A percentile compares a stretch with the other conserved stretches of the same genome.
phyloP scores from a whole-genome alignment of 2,888 invertebrate species.

The Halictus quadricinctus region DNA sequence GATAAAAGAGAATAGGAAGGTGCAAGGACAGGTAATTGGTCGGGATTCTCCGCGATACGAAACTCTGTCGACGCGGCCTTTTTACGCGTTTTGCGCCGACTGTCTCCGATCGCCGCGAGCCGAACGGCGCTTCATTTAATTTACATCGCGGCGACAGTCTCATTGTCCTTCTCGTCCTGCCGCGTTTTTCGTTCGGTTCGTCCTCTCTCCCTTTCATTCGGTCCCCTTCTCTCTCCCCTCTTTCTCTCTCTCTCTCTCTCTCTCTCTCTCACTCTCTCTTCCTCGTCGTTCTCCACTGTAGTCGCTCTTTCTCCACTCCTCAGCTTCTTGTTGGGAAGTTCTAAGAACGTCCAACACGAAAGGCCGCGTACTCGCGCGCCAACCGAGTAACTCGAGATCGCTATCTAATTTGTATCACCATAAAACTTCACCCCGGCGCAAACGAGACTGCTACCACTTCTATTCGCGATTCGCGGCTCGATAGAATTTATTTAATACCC shows the following conservation, averaged over 20 bases:
- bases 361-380: slow-evolving; percentile 50
- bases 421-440: slow-evolving; percentile 62
- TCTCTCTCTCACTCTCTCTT: background rate
- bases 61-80: background rate
- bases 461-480: slow-evolving; percentile 45
- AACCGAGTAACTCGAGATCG: slow-evolving; percentile 63
- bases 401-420: slow-evolving; percentile 69
- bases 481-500: slow-evolving; percentile 65
- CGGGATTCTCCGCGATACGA: background rate
- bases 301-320: background rate
- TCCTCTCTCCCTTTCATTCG: background rate
- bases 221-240: background rate
- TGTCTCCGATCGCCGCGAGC: background rate
- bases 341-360: slow-evolving; percentile 50
- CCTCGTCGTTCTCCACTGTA: background rate
- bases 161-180: slow-evolving; percentile 11
- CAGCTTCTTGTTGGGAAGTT: slow-evolving; percentile 34
- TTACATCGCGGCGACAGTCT: slow-evolving; percentile 20
- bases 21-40: slow-evolving; percentile 5
- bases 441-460: slow-evolving; percentile 60
- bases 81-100: background rate
- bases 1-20: background rate
- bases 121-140: slow-evolving; percentile 32
- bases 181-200: slow-evolving; percentile 1
- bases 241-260: too few relatives aligned